These are phyloP conservation scores for Drosophila mettleri DNA, from an alignment of 2,888 invertebrate species.

Conservation along the genomic window DNA sequence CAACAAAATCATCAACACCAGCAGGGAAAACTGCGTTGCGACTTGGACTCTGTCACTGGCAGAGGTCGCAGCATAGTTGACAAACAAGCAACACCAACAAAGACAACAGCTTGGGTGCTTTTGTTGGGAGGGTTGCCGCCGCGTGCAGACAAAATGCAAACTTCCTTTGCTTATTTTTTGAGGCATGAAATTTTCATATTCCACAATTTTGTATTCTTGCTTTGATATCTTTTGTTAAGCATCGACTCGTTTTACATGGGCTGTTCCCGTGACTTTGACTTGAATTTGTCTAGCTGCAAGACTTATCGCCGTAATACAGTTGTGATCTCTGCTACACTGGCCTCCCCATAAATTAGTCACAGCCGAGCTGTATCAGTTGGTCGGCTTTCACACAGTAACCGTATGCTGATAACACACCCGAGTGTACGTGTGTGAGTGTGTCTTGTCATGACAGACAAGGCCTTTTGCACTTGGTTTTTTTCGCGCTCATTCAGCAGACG, in stretches of 20 bases:
- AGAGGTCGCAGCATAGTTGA: conserved; percentile 77
- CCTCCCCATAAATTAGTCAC: conserved; percentile 70
- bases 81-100: conserved; percentile 84
- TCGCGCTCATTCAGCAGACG: conserved; percentile 40
- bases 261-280: conserved; percentile 60
- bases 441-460: conserved; percentile 36
- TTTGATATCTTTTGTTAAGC: conserved; percentile 14
- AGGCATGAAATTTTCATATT: conserved; percentile 58
- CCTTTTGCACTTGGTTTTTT: conserved; percentile 31
- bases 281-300: conserved; percentile 64
- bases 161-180: conserved; percentile 60
- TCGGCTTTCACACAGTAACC: conserved; percentile 34
- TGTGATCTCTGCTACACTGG: conserved; percentile 68
- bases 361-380: conserved; percentile 47
- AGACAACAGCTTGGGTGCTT: conserved; percentile 45
- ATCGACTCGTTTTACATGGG: conserved; percentile 54
- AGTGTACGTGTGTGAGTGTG: conserved; percentile 2
- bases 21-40: conserved; percentile 41
- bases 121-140: conserved; percentile 59
- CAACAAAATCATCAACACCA: conserved; percentile 77
- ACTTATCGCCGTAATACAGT: conserved; percentile 69
- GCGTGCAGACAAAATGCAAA: conserved; percentile 72
- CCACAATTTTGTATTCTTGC: conserved; percentile 3
- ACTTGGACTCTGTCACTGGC: conserved; percentile 43
- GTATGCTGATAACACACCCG: conserved; percentile 56